Conservation (phyloP, 2,113 vertebrate species). For the Motacilla tschutschensis region DNA sequence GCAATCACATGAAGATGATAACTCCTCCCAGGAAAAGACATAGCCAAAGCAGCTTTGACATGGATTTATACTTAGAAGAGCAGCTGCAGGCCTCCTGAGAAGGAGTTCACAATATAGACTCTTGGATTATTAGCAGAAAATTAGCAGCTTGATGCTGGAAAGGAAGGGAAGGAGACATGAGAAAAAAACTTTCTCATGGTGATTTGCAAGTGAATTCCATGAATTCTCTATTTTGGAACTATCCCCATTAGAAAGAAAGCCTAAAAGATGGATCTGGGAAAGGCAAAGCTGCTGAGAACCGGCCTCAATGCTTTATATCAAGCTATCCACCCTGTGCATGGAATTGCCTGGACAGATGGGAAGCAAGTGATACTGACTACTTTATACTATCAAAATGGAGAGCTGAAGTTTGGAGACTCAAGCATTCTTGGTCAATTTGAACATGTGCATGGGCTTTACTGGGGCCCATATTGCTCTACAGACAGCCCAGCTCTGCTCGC, state of each 20-base stretch:
- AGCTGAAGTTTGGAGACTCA: conserved; percentile 85
- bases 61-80: conserved; percentile 56
- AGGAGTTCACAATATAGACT: not conserved
- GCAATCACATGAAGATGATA: conserved; percentile 57
- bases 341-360: conserved; percentile 95
- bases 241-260: not conserved
- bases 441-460: conserved; percentile 87
- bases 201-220: conserved; percentile 14
- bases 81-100: conserved; percentile 12
- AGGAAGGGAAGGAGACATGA: not conserved
- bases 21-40: conserved; percentile 61
- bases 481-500: conserved; percentile 82
- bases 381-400: conserved; percentile 73
- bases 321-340: conserved; percentile 88
- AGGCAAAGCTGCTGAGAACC: conserved; percentile 87
- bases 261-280: conserved; percentile 88
- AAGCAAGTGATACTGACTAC: conserved; percentile 87
- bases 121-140: conserved; percentile 17
- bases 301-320: conserved; percentile 89
- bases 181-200: not conserved
- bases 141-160: not conserved
- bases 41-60: conserved; percentile 55
- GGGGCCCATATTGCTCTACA: conserved; percentile 77
- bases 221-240: conserved; percentile 7
- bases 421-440: conserved; percentile 91